phyloP scores from a whole-genome alignment of 2,113 vertebrate genomes.

The Pelobates fuscus region DNA sequence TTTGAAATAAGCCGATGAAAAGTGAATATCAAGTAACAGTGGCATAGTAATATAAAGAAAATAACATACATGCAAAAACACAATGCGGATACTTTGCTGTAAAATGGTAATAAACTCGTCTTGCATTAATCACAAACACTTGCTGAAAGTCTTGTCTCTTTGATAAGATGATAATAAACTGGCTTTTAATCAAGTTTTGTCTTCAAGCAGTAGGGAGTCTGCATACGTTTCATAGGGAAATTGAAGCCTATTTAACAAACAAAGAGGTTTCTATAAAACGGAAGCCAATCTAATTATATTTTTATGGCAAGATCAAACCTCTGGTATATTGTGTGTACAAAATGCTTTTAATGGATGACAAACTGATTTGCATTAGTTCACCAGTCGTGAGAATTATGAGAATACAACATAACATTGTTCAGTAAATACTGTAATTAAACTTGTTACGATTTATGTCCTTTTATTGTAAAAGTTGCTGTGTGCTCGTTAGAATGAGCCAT shows the following conservation, averaged over 20 bases:
- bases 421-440: no score
- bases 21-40: no score
- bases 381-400: no score
- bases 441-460: no score
- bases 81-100: background rate
- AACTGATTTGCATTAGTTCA: no score
- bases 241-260: background rate
- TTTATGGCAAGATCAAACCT: background rate
- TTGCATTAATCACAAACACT: constrained; percentile 4
- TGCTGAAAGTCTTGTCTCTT: constrained; percentile 3
- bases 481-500: no score
- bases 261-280: background rate
- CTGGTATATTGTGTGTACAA: no score
- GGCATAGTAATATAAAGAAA: background rate
- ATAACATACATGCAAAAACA: background rate
- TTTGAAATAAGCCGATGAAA: no score
- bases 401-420: no score
- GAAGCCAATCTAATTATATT: constrained; percentile 15
- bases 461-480: no score
- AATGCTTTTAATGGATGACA: no score
- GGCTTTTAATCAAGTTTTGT: background rate
- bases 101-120: constrained; percentile 7
- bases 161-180: constrained; percentile 19
- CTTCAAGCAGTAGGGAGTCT: constrained; percentile 3
- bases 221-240: constrained; percentile 7